phyloP scores from a whole-genome alignment of 2,113 vertebrate genomes.

The Gobio gobio region DNA sequence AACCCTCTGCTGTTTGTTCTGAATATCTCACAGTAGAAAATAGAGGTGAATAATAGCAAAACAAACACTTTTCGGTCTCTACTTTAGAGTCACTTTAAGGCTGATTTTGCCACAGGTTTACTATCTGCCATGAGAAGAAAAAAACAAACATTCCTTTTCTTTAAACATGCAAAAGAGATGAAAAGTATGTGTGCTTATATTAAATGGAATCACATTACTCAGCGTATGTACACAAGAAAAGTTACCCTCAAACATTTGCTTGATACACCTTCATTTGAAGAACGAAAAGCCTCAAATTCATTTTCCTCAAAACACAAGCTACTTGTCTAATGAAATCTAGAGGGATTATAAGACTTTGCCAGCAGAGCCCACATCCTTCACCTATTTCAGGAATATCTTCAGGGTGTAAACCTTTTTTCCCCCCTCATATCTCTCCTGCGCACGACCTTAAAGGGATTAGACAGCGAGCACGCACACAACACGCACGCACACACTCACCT shows the following conservation, averaged over 20 bases:
- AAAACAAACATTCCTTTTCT: conserved; percentile 51
- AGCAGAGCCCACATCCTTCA: conserved; percentile 69
- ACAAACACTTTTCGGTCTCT: conserved; percentile 7
- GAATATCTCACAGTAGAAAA: background rate
- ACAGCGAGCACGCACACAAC: conserved; percentile 63
- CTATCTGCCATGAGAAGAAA: background rate
- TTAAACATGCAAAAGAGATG: conserved; percentile 29
- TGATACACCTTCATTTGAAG: conserved; percentile 62
- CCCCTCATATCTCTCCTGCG: conserved; percentile 58
- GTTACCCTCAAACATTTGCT: conserved; percentile 55
- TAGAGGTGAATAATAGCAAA: conserved; percentile 1
- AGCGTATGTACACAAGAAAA: conserved; percentile 29
- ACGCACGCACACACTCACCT: conserved; percentile 40
- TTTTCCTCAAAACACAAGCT: conserved; percentile 59
- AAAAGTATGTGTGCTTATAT: conserved; percentile 40
- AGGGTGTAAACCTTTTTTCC: conserved; percentile 62
- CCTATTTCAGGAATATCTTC: conserved; percentile 59
- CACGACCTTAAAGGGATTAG: conserved; percentile 70
- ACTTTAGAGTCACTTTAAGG: conserved; percentile 26
- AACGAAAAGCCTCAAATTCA: conserved; percentile 59
- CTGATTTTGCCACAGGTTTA: conserved; percentile 42
- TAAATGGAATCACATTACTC: conserved; percentile 33
- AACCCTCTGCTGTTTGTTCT: conserved; percentile 6
- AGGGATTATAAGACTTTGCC: conserved; percentile 67
- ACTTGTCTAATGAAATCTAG: conserved; percentile 67